Base-by-base conservation (phyloP, 2,888 invertebrate species). In the Chaetogeoica ovagalla region DNA sequence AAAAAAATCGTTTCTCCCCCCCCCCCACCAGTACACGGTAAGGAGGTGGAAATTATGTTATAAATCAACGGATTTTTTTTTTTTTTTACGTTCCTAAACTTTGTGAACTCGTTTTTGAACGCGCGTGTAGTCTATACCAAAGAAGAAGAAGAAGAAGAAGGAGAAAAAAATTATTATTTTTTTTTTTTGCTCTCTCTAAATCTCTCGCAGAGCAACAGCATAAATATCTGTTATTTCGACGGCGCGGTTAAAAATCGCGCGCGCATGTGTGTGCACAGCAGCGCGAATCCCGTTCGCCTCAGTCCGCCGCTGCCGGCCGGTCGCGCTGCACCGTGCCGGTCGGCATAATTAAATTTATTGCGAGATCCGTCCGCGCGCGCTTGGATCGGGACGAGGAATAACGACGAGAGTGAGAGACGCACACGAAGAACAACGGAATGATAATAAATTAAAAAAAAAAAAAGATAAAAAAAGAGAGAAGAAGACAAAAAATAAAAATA, bases 301-400 rank as follows among this genome's bases (percentile, higher is more conserved):
- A 30, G 30, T 4, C 30, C 2, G 30, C 30, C 30, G 30, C 30
- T 4, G 30, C 30, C 30, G 1, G 30, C 4, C 4, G 30, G 2
- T 2, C 30, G 19, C 77, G 57, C n/a, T n/a, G n/a, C n/a, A n/a
- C n/a, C n/a, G n/a, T n/a, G n/a, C n/a, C 17, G 43, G 48, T 70
- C 57, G 71, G 79, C 71, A 79, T 71, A 79, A 79, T 79, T 79
- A 79, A 79, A 79, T 71, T 79, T 79, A 79, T 79, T 79, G 79
- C 79, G 79, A n/a, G n/a, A 79, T 69, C 70, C 57, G 77, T 62
- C 69, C 77, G 23, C 52, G 59, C 17, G 37, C n/a, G 15, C 19
- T 60, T n/a, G n/a, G 62, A 21, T 60, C 23, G 30, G 37, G 1
- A 60, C 21, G 55, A 57, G 4, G 39, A 37, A 73, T 30, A 30